Evolutionary conservation across 2,888 invertebrate species (phyloP).

Genomic region (Drosophila eohydei): DNA sequence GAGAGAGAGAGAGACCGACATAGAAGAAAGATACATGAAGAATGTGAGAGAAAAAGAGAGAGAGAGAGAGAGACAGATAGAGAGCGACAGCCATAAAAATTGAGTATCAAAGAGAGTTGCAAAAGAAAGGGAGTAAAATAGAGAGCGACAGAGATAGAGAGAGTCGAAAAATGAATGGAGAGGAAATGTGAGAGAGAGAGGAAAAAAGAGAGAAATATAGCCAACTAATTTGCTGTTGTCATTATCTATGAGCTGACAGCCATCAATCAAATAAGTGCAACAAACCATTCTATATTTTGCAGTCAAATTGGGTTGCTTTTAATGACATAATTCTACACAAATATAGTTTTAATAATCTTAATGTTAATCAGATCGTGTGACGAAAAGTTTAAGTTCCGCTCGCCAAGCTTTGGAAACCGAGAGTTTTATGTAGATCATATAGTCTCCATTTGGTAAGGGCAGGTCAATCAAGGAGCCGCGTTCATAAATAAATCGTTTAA

Average conservation of each 20-base stretch:
- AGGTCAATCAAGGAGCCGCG: conserved; percentile 25
- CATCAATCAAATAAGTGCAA: too few species aligned
- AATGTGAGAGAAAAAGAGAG: background rate
- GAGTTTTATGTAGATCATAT: conserved; percentile 31
- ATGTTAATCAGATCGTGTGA: conserved; percentile 22
- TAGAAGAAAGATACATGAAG: background rate
- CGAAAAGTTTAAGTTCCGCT: conserved; percentile 22
- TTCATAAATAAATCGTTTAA: conserved; percentile 22
- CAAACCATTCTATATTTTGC: too few species aligned
- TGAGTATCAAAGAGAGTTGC: background rate
- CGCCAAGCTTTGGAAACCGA: conserved; percentile 20
- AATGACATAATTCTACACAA: too few species aligned
- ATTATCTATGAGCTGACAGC: too few species aligned
- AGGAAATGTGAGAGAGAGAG: too few species aligned
- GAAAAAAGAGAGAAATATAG: too few species aligned
- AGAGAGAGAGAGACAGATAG: background rate
- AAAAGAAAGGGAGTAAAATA: background rate
- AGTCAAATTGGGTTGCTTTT: too few species aligned
- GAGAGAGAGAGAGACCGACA: background rate
- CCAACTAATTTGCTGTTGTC: too few species aligned
- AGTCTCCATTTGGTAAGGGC: conserved; percentile 46
- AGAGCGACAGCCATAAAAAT: background rate
- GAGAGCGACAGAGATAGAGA: background rate
- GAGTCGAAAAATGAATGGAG: background rate
- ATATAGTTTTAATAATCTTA: too few species aligned